Evolutionary conservation across 2,113 vertebrate species (phyloP).

Genomic region (Phyllostomus discolor): DNA sequence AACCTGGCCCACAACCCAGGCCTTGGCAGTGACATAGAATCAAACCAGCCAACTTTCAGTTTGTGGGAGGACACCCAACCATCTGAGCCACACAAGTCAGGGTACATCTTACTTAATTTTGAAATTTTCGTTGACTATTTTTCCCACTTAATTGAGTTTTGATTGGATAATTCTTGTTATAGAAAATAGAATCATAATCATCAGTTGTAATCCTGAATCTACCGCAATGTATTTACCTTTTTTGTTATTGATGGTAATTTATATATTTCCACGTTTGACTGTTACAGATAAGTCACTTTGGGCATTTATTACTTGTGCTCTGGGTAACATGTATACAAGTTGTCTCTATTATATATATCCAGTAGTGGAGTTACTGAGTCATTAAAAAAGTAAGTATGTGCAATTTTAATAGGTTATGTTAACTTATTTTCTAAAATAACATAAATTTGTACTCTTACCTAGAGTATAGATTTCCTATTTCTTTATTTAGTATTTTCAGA

Average conservation of each 20-base stretch:
- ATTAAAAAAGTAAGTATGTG: neutral
- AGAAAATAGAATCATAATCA: neutral
- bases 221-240: neutral
- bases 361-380: neutral
- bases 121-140: neutral
- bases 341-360: neutral
- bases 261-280: neutral
- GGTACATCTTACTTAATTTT: neutral
- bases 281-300: neutral
- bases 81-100: no score
- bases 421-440: neutral
- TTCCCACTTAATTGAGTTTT: neutral
- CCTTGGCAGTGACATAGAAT: no score
- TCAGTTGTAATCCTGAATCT: neutral
- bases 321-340: neutral
- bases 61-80: no score
- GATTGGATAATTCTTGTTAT: neutral
- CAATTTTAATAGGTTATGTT: neutral
- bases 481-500: neutral
- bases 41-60: no score
- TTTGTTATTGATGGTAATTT: neutral
- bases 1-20: no score
- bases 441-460: neutral
- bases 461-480: neutral
- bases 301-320: neutral